Evolutionary conservation across 2,888 invertebrate species (phyloP).

Genomic region (Blomia tropicalis): DNA sequence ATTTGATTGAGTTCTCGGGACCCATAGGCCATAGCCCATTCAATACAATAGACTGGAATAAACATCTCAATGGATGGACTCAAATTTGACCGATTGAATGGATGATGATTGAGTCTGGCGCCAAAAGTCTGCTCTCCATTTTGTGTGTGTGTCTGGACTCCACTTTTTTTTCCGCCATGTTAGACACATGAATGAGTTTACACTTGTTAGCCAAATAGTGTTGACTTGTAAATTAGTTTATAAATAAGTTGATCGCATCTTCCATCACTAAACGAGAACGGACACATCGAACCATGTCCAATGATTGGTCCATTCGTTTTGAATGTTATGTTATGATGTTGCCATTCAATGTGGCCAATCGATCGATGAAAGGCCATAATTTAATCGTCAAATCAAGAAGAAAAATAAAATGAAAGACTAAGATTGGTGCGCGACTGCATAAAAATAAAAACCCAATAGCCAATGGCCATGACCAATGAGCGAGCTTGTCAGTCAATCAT

Average conservation of each 20-base stretch:
- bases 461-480: neutral
- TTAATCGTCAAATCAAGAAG: slow-evolving; percentile 8
- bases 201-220: neutral
- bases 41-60: neutral
- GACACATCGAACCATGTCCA: too few relatives aligned
- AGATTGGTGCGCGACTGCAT: neutral
- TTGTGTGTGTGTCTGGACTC: neutral
- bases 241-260: slow-evolving; percentile 5
- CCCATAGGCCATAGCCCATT: too few relatives aligned
- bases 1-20: too few relatives aligned
- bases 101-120: slow-evolving; percentile 6
- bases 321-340: neutral
- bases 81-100: neutral
- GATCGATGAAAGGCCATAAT: slow-evolving; percentile 19
- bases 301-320: neutral
- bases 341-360: neutral
- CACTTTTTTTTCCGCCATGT: neutral
- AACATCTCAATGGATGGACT: neutral
- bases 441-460: too few relatives aligned
- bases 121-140: too few relatives aligned
- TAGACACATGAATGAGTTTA: neutral
- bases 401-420: neutral
- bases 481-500: neutral
- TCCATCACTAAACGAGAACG: too few relatives aligned
- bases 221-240: slow-evolving; percentile 19